Conservation (phyloP, 2,113 vertebrate genomes). For the Rynchops niger region DNA sequence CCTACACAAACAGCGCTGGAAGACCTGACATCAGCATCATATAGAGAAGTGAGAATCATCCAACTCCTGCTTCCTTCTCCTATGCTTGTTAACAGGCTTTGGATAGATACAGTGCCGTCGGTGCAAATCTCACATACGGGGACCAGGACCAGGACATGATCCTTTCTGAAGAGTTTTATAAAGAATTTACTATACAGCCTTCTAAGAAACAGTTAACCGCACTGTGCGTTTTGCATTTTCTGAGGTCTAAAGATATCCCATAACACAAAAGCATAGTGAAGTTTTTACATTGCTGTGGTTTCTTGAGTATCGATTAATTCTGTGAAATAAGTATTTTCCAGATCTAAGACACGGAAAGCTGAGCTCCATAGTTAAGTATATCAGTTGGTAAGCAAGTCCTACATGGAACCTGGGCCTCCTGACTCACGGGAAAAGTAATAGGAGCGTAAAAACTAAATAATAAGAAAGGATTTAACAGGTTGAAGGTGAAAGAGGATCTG, state of each 20-base stretch:
- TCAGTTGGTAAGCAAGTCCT: neutral
- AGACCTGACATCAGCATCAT: neutral
- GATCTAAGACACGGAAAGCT: neutral
- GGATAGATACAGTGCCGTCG: neutral
- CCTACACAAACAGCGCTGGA: neutral
- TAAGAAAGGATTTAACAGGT: neutral
- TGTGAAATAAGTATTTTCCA: neutral
- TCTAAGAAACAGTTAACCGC: neutral
- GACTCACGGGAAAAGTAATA: neutral
- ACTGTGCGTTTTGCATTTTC: neutral
- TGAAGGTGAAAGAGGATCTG: neutral
- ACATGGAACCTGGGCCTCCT: neutral
- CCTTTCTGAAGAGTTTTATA: neutral
- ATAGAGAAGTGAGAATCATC: rapidly evolving
- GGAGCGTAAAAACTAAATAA: neutral
- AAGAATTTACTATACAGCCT: neutral
- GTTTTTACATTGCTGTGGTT: neutral
- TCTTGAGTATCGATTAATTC: neutral
- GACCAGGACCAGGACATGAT: neutral
- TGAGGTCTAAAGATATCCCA: neutral
- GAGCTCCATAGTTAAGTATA: neutral
- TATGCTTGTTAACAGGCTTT: rapidly evolving
- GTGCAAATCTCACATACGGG: neutral
- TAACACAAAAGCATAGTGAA: neutral
- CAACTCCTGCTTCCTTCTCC: neutral